Base-by-base conservation (phyloP, 2,797 vertebrate species). In the Cottoperca gobio region DNA sequence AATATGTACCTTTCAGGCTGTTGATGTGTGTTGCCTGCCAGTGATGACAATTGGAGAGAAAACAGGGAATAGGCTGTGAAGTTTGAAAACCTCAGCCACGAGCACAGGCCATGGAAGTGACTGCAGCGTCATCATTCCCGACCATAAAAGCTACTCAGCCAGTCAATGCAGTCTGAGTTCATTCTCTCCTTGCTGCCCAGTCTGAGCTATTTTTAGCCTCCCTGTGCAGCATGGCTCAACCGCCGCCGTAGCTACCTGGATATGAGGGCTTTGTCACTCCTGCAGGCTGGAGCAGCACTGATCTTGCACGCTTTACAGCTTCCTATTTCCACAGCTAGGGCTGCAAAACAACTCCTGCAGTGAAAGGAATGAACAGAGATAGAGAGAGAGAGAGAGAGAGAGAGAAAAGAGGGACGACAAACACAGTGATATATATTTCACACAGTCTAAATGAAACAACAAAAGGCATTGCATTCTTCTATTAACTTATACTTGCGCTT, bases 141-240 rank as follows among this genome's bases (percentile, higher is more conserved):
- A 81, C 82, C 86, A 89, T 90, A 91, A 91, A 93, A 91, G 87
- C 89, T 78, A 73, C 84, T 91, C 90, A 88, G 87, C 91, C 87
- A 91, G 89, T 92, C 89, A 90, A 79, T 85, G 83, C 88, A 89
- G 91, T 88, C 91, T 89, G 83, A 79, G 84, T 91, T 88, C 85
- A 89, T 87, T 91, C 90, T 88, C 85, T 84, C 66, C 70, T 64
- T 10, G 49, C 83, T 83, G 85, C 72, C 88, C 90, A 78, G 90
- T 87, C 73, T 53, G 81, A 76, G 90, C 91, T 93, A 94, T 92
- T 93, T 94, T 93, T 94, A 93, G 91, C 86, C 70, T 69, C 43
- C 60, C 61, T 70, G 81, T 87, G 86, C 82, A 84, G 79, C 68
- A 58, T 57, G 76, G 81, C 90, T 92, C 84, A 79, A 77, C 86